Base-by-base conservation (phyloP, 1,140 invertebrate genomes). In the Thaumetopoea pityocampa region DNA sequence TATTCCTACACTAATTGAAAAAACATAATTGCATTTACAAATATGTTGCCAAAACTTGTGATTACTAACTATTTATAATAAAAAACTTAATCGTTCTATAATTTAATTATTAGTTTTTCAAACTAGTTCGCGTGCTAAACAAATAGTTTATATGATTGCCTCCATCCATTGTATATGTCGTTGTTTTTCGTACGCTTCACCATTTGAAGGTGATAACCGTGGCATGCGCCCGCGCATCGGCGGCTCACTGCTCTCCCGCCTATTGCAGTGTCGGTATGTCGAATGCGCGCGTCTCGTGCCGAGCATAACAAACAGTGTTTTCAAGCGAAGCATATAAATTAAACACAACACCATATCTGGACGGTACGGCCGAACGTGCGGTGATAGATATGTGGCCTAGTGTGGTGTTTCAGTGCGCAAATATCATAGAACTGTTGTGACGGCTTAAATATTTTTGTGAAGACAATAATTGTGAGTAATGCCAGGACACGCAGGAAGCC, bases 401-500 rank as follows among this genome's bases (percentile, higher is more conserved):
- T 55, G 23, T 51, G 42, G 53, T 59, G 40, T 46, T 56, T 57
- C 51, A 61, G 50, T 63, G 49, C 44, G 36, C 44, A 53, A 53
- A 50, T 48, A 54, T 56, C 32, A 18, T 45, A 37, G 37, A 24
- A 38, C 26, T 33, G 14, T 29, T 34, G 35, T 41, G 48, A 33
- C 17, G 20, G 30, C 37, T 35, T 16, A 46, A 37, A 48, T 35
- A 27, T 40, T 38, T 51, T 53, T 42, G 49, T 46, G 59, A 54
- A 48, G 24, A 23, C 9, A 19, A 8, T 37, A 38, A 22, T 43
- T 35, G 26, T 35, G 35, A 51, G 59, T 48, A 45, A 84, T 84
- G 80, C 80, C 80, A 6, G 78, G 80, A 42, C 68, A 82, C 37
- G 66, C 73, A 20, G 68, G 64, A 24, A 79, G 73, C 52, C 70